These are phyloP conservation scores for Cantharis rufa DNA, from an alignment of 2,888 invertebrate genomes.

Conservation along the genomic window DNA sequence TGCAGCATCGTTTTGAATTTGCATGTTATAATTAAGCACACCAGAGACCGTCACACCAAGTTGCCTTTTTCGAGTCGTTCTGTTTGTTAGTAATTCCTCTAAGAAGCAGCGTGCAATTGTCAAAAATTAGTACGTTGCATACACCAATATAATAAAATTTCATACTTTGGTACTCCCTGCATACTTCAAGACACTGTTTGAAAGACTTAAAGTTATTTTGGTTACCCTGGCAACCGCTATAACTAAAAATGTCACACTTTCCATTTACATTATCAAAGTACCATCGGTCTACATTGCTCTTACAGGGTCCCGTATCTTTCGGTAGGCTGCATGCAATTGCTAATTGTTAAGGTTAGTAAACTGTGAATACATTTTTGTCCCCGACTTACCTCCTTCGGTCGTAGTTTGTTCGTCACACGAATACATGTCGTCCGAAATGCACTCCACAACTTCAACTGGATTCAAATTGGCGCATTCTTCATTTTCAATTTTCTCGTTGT, in stretches of 20 bases:
- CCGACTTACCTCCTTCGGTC: constrained; percentile 32
- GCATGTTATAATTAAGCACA: constrained; percentile 43
- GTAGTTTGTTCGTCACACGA: constrained; percentile 44
- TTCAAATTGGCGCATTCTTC: constrained; percentile 56
- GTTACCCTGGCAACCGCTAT: constrained; percentile 88
- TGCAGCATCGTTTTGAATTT: constrained; percentile 42
- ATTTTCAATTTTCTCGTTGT: constrained; percentile 49
- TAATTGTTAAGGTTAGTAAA: constrained; percentile 16
- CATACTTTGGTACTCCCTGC: constrained; percentile 60
- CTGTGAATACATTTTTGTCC: not conserved
- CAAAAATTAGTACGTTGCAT: not conserved
- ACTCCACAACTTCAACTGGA: constrained; percentile 59
- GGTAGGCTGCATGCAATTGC: constrained; percentile 62
- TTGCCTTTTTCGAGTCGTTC: constrained; percentile 48
- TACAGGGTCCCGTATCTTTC: constrained; percentile 74
- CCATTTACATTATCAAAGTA: constrained; percentile 75
- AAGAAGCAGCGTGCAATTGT: constrained; percentile 33
- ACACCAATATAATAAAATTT: constrained; percentile 28
- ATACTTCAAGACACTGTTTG: constrained; percentile 70
- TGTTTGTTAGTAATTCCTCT: constrained; percentile 52
- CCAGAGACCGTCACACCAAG: constrained; percentile 51
- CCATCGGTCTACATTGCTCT: constrained; percentile 79
- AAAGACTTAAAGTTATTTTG: constrained; percentile 82
- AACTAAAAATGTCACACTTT: constrained; percentile 82
- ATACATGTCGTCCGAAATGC: constrained; percentile 49